Evolutionary conservation across 2,113 vertebrate species (phyloP), one percentile per base, ranked within the genome.

Genomic region (Neogobius melanostomus): DNA sequence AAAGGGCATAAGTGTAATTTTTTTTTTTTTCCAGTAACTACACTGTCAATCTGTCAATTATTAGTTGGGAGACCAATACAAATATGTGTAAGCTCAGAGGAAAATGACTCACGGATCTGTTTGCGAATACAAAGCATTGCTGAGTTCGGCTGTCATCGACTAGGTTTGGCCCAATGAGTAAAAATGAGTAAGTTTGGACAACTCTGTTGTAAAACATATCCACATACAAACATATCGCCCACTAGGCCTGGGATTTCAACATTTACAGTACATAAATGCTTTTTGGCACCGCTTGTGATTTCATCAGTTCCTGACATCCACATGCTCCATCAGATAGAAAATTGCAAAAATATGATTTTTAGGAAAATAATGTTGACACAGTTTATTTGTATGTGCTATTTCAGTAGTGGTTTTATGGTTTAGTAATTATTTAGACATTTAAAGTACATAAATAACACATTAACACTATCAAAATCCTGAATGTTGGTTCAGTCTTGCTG

Each of bases 321-420:
- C 44, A 52, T 57, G 64, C 44, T 61, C 43, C 64, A 65, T 45
- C 68, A 8, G 42, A 45, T 60, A 43, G 8, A 60, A 43, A 78
- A 42, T 65, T 4, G 57, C 56, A 8, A 72, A 42, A 53, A 7
- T 3, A 72, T 49, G 12, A 51, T 10, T 60, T 50, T 66, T 21
- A 50, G 15, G 7, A 17, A 62, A 14, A 52, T 43, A 17, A 21
- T 71, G 28, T 64, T 14, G 46, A n/a, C 44, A 54, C 64, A 69
- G n/a, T 8, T 53, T n/a, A 53, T 42, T 42, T 14, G 1, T 11
- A 42, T 7, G 1, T 66, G 48, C 2, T 8, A 6, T 36, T 16
- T 57, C 6, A 14, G 51, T 50, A 66, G 15, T 69, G 11, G 21
- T 61, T 12, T 61, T 61, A 8, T 44, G 36, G 8, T 15, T 14